Percentiles rank a stretch among this genome's conserved stretches.
Evolutionary conservation across 2,113 vertebrate genomes (phyloP).

Genomic region (Salvelinus sp.): DNA sequence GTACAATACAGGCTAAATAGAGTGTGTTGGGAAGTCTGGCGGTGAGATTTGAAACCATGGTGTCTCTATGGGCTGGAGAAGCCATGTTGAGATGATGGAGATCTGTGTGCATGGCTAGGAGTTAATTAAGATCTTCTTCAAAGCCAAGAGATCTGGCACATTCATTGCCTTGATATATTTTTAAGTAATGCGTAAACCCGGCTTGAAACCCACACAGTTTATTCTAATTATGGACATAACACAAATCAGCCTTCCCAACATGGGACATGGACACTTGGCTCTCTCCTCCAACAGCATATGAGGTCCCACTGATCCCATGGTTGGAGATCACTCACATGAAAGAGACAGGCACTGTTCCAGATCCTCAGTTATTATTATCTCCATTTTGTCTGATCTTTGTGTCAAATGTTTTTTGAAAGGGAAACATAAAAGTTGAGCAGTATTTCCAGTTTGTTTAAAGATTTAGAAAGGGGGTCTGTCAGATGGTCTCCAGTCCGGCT

Average conservation of each 20-base stretch:
- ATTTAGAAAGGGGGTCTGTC: background rate
- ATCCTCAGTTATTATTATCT: background rate
- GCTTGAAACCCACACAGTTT: constrained; percentile 6
- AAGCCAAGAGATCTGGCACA: constrained; percentile 3
- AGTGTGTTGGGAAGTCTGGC: background rate
- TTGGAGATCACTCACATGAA: background rate
- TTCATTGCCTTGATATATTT: constrained; percentile 6
- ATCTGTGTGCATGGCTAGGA: constrained; percentile 2
- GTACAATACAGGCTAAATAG: background rate
- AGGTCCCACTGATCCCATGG: background rate
- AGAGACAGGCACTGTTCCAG: background rate
- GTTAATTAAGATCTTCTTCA: constrained; percentile 28
- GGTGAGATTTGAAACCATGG: background rate
- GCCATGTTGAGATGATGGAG: background rate
- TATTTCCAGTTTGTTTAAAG: background rate
- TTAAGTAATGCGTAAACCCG: background rate
- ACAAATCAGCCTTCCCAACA: background rate
- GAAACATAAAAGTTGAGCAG: background rate
- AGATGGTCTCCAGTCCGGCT: background rate
- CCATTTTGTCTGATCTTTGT: background rate
- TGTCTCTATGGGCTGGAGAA: background rate
- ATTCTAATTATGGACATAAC: background rate
- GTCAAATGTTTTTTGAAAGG: background rate
- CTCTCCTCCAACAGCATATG: background rate
- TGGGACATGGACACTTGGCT: background rate